phyloP scores from a whole-genome alignment of 2,797 vertebrate species.

The Tachyglossus aculeatus region DNA sequence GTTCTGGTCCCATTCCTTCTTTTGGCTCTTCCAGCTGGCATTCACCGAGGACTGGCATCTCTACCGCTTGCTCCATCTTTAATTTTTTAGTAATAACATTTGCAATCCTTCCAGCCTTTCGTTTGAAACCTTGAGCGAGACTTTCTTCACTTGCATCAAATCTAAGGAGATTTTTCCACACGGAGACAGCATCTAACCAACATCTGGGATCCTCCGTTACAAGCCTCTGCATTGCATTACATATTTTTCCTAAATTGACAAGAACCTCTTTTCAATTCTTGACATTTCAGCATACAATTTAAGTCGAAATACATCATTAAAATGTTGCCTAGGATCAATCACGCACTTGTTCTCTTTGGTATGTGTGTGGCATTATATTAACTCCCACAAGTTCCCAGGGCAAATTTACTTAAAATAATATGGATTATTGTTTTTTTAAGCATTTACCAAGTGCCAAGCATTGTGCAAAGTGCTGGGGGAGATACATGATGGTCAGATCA shows the following conservation, averaged over 20 bases:
- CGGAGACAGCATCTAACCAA: slow-evolving; percentile 75
- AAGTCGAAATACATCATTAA: background rate
- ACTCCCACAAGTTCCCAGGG: too few species aligned
- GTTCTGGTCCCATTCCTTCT: background rate
- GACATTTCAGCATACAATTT: background rate
- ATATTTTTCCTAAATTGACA: slow-evolving; percentile 65
- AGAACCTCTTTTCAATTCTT: background rate
- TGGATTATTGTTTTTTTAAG: too few species aligned
- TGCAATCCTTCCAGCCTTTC: slow-evolving; percentile 47
- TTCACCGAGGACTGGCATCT: background rate
- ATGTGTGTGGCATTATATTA: too few species aligned
- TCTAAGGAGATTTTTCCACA: slow-evolving; percentile 74
- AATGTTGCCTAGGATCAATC: background rate
- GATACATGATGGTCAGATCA: too few species aligned
- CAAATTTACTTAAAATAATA: too few species aligned
- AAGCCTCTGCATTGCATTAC: slow-evolving; percentile 74
- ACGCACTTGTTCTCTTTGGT: background rate
- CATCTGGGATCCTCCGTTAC: slow-evolving; percentile 69
- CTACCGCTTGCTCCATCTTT: slow-evolving; percentile 35
- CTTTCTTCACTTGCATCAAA: background rate
- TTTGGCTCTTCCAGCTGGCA: background rate
- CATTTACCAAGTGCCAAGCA: too few species aligned
- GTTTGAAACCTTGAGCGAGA: slow-evolving; percentile 49
- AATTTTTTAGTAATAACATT: slow-evolving; percentile 52
- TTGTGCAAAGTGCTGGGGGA: too few species aligned